Conservation (phyloP, 2,888 invertebrate genomes). For the Tiliacea citrago region DNA sequence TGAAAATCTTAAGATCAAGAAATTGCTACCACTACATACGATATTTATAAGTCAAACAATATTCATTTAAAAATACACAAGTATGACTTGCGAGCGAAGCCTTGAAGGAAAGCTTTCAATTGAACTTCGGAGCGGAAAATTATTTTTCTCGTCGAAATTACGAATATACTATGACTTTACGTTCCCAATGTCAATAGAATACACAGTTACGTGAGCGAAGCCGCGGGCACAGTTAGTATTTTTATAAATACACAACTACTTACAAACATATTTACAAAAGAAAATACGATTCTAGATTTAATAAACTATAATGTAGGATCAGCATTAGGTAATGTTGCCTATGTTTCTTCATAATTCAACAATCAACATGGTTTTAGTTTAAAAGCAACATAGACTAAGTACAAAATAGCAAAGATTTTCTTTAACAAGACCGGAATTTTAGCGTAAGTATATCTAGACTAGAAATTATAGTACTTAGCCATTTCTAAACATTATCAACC, state of each 20-base stretch:
- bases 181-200: background rate
- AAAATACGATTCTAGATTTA: background rate
- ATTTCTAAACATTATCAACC: conserved; percentile 32
- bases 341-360: conserved; percentile 11
- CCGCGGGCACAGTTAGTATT: background rate
- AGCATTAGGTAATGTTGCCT: too few species aligned
- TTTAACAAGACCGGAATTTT: background rate
- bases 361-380: background rate
- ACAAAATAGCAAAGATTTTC: conserved; percentile 3
- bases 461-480: conserved; percentile 30
- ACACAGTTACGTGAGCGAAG: background rate
- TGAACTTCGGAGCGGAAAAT: too few species aligned
- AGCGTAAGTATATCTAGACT: conserved; percentile 19
- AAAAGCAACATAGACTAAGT: background rate
- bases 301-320: too few species aligned
- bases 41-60: too few species aligned
- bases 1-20: too few species aligned
- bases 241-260: background rate
- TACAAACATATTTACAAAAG: background rate
- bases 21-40: too few species aligned
- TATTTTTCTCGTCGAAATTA: too few species aligned
- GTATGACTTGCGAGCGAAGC: too few species aligned
- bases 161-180: background rate
- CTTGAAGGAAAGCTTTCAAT: too few species aligned
- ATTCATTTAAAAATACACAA: too few species aligned